These are phyloP conservation scores for Acanthosepion lycidas DNA, from an alignment of 2,888 invertebrate genomes.

Conservation along the genomic window DNA sequence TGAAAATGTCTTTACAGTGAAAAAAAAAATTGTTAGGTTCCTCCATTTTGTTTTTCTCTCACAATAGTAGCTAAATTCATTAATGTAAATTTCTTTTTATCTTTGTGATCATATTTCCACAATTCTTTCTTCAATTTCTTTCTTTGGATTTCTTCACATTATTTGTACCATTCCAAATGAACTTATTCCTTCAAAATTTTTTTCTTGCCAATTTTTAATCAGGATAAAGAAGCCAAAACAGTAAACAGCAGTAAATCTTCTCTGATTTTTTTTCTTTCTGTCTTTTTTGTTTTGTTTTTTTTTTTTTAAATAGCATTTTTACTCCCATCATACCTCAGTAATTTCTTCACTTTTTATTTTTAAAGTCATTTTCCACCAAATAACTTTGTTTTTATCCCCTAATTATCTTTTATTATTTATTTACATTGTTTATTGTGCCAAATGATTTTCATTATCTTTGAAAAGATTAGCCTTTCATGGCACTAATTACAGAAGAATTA, in stretches of 20 bases:
- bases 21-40: background rate
- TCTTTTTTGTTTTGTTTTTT: background rate
- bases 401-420: background rate
- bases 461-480: background rate
- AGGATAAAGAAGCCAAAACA: background rate
- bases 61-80: conserved; percentile 11
- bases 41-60: background rate
- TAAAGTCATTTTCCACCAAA: background rate
- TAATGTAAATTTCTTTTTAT: background rate
- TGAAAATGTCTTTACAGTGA: background rate
- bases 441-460: background rate
- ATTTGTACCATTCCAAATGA: background rate
- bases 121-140: background rate
- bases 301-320: background rate
- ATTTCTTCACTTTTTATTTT: background rate
- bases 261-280: background rate
- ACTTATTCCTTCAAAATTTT: background rate
- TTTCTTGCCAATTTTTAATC: background rate
- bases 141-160: background rate
- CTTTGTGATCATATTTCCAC: background rate
- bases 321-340: background rate
- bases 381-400: conserved; percentile 16
- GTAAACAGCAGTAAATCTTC: background rate
- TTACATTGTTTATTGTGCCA: background rate
- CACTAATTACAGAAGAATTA: background rate